A percentile compares a stretch with the other conserved stretches of the same genome.
Conservation (phyloP, 2,888 invertebrate genomes). For the Metellina segmentata region DNA sequence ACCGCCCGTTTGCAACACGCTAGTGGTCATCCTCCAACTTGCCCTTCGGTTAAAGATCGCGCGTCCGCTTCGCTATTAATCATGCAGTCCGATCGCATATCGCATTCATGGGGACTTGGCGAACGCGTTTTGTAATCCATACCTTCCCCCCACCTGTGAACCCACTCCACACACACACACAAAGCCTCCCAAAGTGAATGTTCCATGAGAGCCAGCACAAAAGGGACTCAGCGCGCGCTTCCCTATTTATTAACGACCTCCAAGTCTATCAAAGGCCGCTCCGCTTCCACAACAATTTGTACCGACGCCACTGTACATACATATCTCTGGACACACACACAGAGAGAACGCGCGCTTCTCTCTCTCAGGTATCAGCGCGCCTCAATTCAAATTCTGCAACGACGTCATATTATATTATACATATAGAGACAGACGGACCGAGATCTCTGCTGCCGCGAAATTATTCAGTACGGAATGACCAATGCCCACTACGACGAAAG, state of each 20-base stretch:
- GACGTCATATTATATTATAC: conserved; percentile 75
- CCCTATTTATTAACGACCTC: conserved; percentile 70
- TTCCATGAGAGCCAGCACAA: conserved; percentile 56
- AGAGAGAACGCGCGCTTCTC: background rate
- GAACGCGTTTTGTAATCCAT: conserved; percentile 39
- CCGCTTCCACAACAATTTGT: conserved; percentile 57
- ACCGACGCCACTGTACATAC: conserved; percentile 26
- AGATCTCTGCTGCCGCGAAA: conserved; percentile 40
- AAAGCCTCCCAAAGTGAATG: conserved; percentile 61
- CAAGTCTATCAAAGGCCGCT: conserved; percentile 72
- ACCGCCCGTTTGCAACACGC: background rate
- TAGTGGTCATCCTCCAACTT: background rate
- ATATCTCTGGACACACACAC: conserved; percentile 4
- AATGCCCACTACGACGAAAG: conserved; percentile 71
- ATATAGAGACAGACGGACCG: conserved; percentile 57
- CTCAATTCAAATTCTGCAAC: conserved; percentile 58
- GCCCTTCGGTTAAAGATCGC: background rate
- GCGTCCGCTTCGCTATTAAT: conserved; percentile 55
- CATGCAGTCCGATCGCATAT: conserved; percentile 53
- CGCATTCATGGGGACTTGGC: conserved; percentile 55
- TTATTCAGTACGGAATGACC: conserved; percentile 73
- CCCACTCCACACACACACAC: background rate
- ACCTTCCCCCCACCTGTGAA: conserved; percentile 7
- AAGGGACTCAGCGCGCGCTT: conserved; percentile 44
- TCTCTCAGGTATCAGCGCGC: conserved; percentile 36